Conservation (phyloP, 2,113 vertebrate species). For the Vireo altiloquus region DNA sequence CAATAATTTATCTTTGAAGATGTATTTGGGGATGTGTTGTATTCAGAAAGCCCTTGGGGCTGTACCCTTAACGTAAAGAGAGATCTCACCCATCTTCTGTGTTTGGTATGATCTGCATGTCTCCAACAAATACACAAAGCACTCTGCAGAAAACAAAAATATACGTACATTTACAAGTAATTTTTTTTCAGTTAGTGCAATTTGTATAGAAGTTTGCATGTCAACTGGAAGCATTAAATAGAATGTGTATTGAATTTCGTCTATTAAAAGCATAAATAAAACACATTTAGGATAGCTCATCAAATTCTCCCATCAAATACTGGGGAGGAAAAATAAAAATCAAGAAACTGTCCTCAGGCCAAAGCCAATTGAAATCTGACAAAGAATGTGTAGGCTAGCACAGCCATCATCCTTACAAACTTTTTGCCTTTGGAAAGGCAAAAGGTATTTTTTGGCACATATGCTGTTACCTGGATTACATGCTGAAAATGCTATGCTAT, state of each 20-base stretch:
- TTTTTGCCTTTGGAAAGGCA: not conserved
- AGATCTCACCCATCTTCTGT: slow-evolving; percentile 76
- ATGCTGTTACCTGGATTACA: not conserved
- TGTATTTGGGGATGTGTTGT: not conserved
- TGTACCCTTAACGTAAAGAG: not conserved
- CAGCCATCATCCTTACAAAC: not conserved
- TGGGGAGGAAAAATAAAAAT: not conserved
- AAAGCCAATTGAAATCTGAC: not conserved
- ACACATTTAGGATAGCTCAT: not conserved
- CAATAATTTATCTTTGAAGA: not conserved
- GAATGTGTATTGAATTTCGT: not conserved
- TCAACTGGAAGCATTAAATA: not conserved
- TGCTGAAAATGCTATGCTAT: not conserved
- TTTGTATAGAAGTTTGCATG: not conserved
- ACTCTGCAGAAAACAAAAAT: slow-evolving; percentile 69
- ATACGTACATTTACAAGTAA: not conserved
- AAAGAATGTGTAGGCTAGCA: not conserved
- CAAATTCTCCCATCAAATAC: not conserved
- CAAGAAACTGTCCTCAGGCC: not conserved
- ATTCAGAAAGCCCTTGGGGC: not conserved
- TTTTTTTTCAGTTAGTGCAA: not conserved
- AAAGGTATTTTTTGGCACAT: not conserved
- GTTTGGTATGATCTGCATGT: slow-evolving; percentile 51
- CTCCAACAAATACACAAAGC: slow-evolving; percentile 82
- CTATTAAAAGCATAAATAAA: not conserved